Evolutionary conservation across 1,140 invertebrate species (phyloP).

Genomic region (Subanguina moxae): DNA sequence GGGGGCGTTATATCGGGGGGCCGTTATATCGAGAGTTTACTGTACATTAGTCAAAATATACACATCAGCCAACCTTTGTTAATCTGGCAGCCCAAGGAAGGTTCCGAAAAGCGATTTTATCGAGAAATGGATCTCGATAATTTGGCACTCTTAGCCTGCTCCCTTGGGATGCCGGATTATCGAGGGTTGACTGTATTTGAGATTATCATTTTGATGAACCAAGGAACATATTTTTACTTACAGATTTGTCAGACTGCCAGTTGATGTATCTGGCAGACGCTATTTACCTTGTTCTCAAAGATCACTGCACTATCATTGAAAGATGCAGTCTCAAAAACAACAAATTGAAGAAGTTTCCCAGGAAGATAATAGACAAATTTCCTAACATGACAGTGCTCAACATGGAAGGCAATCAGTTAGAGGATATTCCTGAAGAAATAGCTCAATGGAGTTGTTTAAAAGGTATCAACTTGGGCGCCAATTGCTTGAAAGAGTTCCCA

Average conservation of each 20-base stretch:
- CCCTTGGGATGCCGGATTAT: no score
- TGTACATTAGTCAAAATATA: no score
- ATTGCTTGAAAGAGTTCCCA: constrained; percentile 37
- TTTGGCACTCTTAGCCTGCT: no score
- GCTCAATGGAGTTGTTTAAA: constrained; percentile 33
- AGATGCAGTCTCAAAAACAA: constrained; percentile 48
- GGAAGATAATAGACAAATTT: constrained; percentile 44
- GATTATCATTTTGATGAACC: no score
- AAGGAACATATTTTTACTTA: no score
- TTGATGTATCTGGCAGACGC: constrained; percentile 52
- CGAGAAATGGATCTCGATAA: no score
- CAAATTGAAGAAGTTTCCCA: constrained; percentile 49
- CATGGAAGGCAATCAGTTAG: constrained; percentile 46
- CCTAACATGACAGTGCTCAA: constrained; percentile 48
- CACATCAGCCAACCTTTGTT: no score
- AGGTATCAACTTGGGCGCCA: constrained; percentile 44
- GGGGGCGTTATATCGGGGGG: no score
- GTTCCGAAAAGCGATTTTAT: no score
- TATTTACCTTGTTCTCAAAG: constrained; percentile 47
- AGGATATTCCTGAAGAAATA: constrained; percentile 46
- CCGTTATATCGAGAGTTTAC: no score
- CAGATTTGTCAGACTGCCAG: constrained; percentile 50
- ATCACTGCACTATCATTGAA: constrained; percentile 24
- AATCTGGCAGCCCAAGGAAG: no score
- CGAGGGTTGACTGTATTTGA: no score